A percentile compares a stretch with the other conserved stretches of the same genome.
Evolutionary conservation across 2,113 vertebrate species (phyloP).

Genomic region (Bungarus multicinctus): DNA sequence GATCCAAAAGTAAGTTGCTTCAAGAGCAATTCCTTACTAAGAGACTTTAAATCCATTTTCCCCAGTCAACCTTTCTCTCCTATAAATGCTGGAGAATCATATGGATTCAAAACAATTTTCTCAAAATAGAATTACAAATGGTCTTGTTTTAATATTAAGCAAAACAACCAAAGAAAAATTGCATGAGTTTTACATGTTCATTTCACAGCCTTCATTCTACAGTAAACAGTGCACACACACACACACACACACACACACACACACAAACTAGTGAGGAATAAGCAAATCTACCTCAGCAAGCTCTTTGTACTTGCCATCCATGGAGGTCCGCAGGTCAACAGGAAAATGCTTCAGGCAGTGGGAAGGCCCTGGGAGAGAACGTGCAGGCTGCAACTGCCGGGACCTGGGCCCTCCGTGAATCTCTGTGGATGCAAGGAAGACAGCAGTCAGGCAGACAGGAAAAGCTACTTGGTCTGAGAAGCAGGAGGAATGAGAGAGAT

Average conservation of each 20-base stretch:
- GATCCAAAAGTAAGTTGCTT: background rate
- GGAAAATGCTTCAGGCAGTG: conserved; percentile 87
- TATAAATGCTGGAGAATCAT: background rate
- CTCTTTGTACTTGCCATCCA: conserved; percentile 97
- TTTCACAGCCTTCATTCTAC: background rate
- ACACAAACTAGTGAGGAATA: background rate
- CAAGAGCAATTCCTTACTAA: background rate
- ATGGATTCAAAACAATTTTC: background rate
- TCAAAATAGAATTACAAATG: background rate
- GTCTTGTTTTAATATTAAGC: background rate
- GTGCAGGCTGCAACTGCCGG: conserved; percentile 85
- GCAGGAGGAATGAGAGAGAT: background rate
- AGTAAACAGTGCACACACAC: background rate
- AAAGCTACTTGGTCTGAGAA: too few relatives aligned
- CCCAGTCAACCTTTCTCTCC: background rate
- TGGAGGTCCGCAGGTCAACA: conserved; percentile 92
- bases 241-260: background rate
- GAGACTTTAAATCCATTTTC: background rate
- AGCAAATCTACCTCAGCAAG: conserved; percentile 83
- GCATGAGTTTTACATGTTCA: background rate
- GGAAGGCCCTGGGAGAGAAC: conserved; percentile 87
- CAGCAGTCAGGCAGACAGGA: background rate
- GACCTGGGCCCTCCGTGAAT: conserved; percentile 74
- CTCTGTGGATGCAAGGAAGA: conserved; percentile 68
- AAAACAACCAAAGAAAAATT: background rate